Evolutionary conservation across 2,113 vertebrate genomes (phyloP).

Genomic region (Pelvicachromis taeniatus): DNA sequence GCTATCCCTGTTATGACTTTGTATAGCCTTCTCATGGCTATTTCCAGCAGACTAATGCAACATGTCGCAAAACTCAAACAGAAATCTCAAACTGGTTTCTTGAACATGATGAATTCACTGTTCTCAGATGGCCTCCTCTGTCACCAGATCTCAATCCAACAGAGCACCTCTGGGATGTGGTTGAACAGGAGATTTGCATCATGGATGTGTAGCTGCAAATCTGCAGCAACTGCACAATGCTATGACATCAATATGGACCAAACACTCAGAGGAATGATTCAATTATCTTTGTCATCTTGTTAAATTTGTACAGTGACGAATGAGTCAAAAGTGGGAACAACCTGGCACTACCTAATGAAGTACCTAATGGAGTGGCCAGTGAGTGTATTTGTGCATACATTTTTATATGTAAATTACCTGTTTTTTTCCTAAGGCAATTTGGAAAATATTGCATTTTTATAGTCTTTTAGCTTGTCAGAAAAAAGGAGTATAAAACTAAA

Average conservation of each 20-base stretch:
- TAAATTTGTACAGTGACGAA: background rate
- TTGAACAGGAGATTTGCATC: background rate
- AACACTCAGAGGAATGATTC: background rate
- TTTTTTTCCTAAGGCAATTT: background rate
- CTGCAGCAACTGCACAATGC: background rate
- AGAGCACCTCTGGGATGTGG: background rate
- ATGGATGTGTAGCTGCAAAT: background rate
- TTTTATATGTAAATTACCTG: background rate
- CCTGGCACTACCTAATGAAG: background rate
- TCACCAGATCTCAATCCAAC: background rate
- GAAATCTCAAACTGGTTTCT: background rate
- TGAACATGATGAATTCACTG: background rate
- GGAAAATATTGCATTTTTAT: background rate
- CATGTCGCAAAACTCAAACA: background rate
- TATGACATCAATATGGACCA: background rate
- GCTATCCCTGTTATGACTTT: background rate
- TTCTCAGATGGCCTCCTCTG: background rate
- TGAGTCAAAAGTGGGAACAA: background rate
- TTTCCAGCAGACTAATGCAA: background rate
- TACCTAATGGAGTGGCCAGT: background rate
- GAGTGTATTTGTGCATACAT: background rate
- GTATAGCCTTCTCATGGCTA: background rate
- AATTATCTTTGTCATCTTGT: background rate
- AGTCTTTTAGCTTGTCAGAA: background rate
- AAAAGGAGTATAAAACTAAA: background rate